phyloP scores from a whole-genome alignment of 2,888 invertebrate species.

The Lordiphosa andalusiaca region DNA sequence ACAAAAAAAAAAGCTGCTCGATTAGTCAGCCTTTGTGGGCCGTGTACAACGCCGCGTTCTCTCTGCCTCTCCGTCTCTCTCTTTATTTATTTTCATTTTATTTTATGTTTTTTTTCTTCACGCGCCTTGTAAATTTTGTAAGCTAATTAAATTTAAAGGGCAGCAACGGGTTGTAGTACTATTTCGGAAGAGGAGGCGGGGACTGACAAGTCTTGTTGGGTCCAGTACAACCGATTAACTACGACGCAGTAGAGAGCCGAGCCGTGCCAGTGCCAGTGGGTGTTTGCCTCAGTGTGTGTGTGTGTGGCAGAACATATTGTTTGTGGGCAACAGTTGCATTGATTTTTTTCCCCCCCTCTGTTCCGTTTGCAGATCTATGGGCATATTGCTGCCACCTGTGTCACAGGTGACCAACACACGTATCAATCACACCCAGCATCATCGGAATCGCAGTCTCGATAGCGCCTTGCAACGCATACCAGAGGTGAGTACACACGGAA shows the following conservation, averaged over 20 bases:
- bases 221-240: constrained; percentile 15
- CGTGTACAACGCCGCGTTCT: constrained; percentile 9
- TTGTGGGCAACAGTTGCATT: constrained; percentile 41
- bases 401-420: constrained; percentile 81
- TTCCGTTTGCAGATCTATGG: constrained; percentile 79
- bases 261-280: neutral
- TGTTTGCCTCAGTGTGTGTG: neutral
- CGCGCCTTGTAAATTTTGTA: constrained; percentile 25
- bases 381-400: constrained; percentile 80
- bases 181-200: too few relatives aligned
- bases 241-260: constrained; percentile 14
- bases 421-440: constrained; percentile 84
- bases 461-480: constrained; percentile 94
- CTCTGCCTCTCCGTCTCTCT: neutral
- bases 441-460: constrained; percentile 93
- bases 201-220: too few relatives aligned
- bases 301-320: constrained; percentile 15
- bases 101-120: constrained; percentile 23
- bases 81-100: constrained; percentile 24
- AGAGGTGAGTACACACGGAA: constrained; percentile 82
- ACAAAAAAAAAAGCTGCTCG: constrained; percentile 17
- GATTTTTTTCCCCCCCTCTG: constrained; percentile 36
- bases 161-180: constrained; percentile 13
- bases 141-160: constrained; percentile 47
- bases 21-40: constrained; percentile 36